phyloP scores from a whole-genome alignment of 37 sponge, comb jelly and placozoan species.

The Cliona cf. orientalis region DNA sequence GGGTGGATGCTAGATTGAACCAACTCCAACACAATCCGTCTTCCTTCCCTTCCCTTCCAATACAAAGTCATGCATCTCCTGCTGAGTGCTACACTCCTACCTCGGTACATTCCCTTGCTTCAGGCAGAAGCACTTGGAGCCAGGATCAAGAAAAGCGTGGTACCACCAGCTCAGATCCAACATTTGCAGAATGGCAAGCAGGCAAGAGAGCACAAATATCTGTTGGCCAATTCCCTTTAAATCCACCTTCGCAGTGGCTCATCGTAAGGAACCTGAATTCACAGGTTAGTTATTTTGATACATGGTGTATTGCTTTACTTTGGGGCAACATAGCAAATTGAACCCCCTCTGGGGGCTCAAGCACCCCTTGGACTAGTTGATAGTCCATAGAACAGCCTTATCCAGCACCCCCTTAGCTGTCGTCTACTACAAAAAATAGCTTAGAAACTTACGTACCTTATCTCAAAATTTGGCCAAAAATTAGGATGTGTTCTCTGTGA shows the following conservation, averaged over 20 bases:
- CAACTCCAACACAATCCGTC: neutral
- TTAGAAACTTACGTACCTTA: too few species aligned
- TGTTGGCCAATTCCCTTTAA: constrained; percentile 52
- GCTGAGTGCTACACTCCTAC: neutral
- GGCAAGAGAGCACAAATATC: constrained; percentile 63
- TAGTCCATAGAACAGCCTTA: too few species aligned
- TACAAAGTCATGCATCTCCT: neutral
- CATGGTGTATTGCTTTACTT: neutral
- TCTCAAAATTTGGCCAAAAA: too few species aligned
- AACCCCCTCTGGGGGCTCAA: too few species aligned
- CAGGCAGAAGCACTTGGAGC: constrained; percentile 33
- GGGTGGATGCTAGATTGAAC: too few species aligned
- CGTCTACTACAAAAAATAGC: too few species aligned
- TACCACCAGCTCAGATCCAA: constrained; percentile 43
- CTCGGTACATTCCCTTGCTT: neutral
- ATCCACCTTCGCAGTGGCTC: constrained; percentile 69
- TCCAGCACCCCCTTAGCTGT: too few species aligned
- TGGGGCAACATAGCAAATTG: too few species aligned
- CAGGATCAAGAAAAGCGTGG: neutral
- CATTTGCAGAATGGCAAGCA: constrained; percentile 68
- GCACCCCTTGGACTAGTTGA: too few species aligned
- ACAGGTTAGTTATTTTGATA: constrained; percentile 48
- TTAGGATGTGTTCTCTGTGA: too few species aligned
- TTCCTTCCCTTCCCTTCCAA: neutral
- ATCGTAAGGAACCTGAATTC: constrained; percentile 39